Evolutionary conservation across 2,113 vertebrate species (phyloP).

Genomic region (Grus americana): DNA sequence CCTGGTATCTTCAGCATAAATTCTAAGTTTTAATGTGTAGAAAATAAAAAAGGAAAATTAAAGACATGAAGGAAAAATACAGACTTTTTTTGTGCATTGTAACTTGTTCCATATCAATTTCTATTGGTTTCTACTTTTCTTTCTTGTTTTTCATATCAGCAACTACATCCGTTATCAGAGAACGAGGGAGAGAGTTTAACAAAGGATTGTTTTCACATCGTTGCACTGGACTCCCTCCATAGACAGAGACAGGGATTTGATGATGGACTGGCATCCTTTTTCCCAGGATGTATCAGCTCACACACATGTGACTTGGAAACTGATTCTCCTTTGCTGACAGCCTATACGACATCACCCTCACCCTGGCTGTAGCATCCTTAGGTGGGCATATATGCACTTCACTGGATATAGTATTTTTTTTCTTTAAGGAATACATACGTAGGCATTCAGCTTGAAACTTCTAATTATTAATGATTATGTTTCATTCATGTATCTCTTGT

Average conservation of each 20-base stretch:
- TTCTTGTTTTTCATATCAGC: not conserved
- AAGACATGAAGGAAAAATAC: not conserved
- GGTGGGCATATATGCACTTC: not conserved
- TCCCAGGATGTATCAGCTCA: accelerated
- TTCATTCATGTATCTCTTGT: not conserved
- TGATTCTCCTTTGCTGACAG: not conserved
- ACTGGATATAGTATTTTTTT: not conserved
- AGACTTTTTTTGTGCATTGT: not conserved
- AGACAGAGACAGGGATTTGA: not conserved
- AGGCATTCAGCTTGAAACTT: not conserved
- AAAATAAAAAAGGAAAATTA: not conserved
- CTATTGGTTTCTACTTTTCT: not conserved
- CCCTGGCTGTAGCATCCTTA: not conserved
- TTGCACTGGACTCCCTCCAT: not conserved
- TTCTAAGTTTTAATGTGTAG: not conserved
- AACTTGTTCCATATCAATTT: not conserved
- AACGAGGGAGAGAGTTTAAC: not conserved
- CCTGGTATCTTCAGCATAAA: not conserved
- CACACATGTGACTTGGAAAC: not conserved
- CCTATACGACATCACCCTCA: not conserved
- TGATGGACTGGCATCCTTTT: not conserved
- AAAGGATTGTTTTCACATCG: not conserved
- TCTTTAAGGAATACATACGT: not conserved
- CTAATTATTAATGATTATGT: not conserved
- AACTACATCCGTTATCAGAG: not conserved